A percentile compares a stretch with the other conserved stretches of the same genome.
Conservation (phyloP, 30 jellyfish, hydroid and myxozoan genomes). For the Aurelia aurita complex sp. Pacific region DNA sequence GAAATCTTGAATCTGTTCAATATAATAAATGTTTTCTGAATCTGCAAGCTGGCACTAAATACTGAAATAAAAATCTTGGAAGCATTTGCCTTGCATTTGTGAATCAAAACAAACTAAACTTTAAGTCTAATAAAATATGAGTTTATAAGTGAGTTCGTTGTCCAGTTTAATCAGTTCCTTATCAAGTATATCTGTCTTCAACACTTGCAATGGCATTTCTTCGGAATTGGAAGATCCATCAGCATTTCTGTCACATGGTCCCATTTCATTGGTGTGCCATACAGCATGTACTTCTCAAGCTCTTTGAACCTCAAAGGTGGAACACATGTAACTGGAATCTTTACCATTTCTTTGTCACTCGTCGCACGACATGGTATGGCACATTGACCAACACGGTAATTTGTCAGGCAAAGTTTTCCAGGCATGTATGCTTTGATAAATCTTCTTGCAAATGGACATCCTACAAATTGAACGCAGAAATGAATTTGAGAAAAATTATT, state of each 20-base stretch:
- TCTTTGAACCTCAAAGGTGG: conserved; percentile 29
- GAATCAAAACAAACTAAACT: too few relatives aligned
- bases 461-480: conserved; percentile 5
- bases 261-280: conserved; percentile 35
- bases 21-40: too few relatives aligned
- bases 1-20: too few relatives aligned
- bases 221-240: conserved; percentile 47
- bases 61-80: too few relatives aligned
- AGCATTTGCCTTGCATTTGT: too few relatives aligned
- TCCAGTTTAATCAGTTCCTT: too few relatives aligned
- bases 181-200: too few relatives aligned
- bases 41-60: too few relatives aligned
- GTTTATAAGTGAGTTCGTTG: too few relatives aligned
- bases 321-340: conserved; percentile 60
- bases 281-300: conserved; percentile 14
- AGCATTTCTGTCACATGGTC: conserved; percentile 17
- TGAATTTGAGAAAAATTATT: neutral
- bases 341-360: conserved; percentile 12
- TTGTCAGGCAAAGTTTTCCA: conserved; percentile 46
- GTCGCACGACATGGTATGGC: conserved; percentile 14
- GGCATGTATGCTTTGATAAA: neutral
- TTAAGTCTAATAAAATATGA: too few relatives aligned
- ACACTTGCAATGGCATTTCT: conserved; percentile 40
- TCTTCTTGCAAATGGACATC: conserved; percentile 47
- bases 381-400: conserved; percentile 43